These are phyloP conservation scores for Betta splendens DNA, from an alignment of 2,797 vertebrate species.

Conservation along the genomic window DNA sequence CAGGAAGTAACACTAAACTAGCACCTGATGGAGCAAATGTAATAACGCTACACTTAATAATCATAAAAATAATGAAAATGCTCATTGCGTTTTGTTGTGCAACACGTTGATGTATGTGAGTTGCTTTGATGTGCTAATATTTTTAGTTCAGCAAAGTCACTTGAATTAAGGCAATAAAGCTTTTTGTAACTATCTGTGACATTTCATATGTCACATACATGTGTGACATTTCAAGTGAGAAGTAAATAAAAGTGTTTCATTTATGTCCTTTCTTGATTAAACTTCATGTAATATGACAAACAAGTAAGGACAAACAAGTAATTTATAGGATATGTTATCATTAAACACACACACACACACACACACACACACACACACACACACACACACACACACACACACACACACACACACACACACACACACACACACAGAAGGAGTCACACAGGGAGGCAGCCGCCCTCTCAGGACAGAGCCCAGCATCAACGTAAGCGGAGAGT, in stretches of 20 bases:
- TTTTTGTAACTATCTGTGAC: no score
- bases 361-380: background rate
- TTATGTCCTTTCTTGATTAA: background rate
- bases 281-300: no score
- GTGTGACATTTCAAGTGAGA: no score
- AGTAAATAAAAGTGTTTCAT: background rate
- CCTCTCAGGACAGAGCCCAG: constrained; percentile 55
- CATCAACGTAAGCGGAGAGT: constrained; percentile 40
- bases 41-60: no score
- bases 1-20: background rate
- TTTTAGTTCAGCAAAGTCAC: no score
- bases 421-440: background rate
- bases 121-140: no score
- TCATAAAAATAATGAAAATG: no score
- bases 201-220: no score
- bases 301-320: constrained; percentile 10
- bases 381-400: background rate
- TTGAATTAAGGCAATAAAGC: no score
- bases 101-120: no score
- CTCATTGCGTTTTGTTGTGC: no score
- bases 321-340: background rate
- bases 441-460: constrained; percentile 16
- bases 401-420: background rate
- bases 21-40: background rate
- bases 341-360: background rate